These are phyloP conservation scores for Drosophila helvetica DNA, from an alignment of 2,888 invertebrate species.

Conservation along the genomic window DNA sequence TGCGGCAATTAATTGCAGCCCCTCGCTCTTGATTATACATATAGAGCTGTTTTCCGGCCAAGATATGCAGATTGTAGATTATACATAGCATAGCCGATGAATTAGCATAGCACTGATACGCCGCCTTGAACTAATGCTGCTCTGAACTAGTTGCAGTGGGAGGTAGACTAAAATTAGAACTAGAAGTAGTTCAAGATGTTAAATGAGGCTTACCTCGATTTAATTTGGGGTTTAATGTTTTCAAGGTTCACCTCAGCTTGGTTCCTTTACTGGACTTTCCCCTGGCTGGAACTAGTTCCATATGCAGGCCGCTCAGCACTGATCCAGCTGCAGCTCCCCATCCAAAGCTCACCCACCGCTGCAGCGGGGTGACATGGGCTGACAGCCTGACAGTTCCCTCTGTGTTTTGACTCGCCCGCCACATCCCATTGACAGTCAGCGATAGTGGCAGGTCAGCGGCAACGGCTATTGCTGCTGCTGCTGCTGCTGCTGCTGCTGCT, in stretches of 20 bases:
- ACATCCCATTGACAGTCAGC: constrained; percentile 67
- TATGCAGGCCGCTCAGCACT: constrained; percentile 4
- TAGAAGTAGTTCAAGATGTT: neutral
- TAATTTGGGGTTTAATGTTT: too few species aligned
- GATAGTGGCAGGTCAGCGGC: constrained; percentile 55
- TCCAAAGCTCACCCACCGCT: neutral
- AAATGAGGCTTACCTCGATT: neutral
- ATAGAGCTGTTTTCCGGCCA: constrained; percentile 26
- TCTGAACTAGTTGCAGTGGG: neutral
- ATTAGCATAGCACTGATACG: constrained; percentile 21
- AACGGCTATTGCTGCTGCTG: constrained; percentile 6
- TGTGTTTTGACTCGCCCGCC: constrained; percentile 57
- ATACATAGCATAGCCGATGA: constrained; percentile 31
- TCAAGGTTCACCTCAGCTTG: too few species aligned
- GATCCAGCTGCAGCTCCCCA: constrained; percentile 20
- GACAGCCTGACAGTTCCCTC: constrained; percentile 45
- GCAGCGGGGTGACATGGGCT: constrained; percentile 62
- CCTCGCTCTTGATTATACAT: constrained; percentile 39
- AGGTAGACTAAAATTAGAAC: constrained; percentile 2
- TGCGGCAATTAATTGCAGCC: constrained; percentile 36
- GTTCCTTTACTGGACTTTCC: constrained; percentile 4
- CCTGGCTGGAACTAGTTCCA: constrained; percentile 31
- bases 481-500: constrained; percentile 26
- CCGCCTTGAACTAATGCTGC: constrained; percentile 44
- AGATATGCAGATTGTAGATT: constrained; percentile 53